Evolutionary conservation across 1,140 invertebrate genomes (phyloP).

Genomic region (Bombus sylvicola): DNA sequence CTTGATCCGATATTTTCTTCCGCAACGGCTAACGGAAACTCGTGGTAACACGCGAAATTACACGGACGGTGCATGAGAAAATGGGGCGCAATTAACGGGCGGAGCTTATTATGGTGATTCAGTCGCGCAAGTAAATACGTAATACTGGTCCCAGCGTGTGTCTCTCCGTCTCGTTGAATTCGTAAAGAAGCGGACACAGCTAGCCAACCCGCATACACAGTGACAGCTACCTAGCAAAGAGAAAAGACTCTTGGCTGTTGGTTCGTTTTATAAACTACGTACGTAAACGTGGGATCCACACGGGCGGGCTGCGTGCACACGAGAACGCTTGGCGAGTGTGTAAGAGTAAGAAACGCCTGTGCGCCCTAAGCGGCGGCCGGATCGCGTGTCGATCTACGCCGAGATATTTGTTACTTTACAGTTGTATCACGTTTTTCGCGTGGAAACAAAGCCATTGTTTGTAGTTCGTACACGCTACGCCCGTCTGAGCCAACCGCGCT

Average conservation of each 20-base stretch:
- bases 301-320: conserved; percentile 19
- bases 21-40: background rate
- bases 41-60: background rate
- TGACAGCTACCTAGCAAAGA: conserved; percentile 24
- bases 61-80: conserved; percentile 27
- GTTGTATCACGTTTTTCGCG: conserved; percentile 78
- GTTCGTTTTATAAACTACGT: conserved; percentile 25
- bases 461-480: conserved; percentile 69
- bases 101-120: conserved; percentile 74
- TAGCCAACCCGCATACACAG: conserved; percentile 67
- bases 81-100: conserved; percentile 70
- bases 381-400: conserved; percentile 80
- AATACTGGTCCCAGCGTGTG: conserved; percentile 63
- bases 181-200: conserved; percentile 55
- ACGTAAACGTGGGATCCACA: conserved; percentile 41
- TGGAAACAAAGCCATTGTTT: conserved; percentile 81
- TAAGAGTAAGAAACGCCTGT: conserved; percentile 36
- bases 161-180: conserved; percentile 67
- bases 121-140: conserved; percentile 72
- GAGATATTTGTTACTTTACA: conserved; percentile 82
- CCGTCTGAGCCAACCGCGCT: conserved; percentile 45
- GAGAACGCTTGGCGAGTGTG: conserved; percentile 25
- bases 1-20: background rate
- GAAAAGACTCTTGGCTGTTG: conserved; percentile 12
- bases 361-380: conserved; percentile 65